phyloP scores from a whole-genome alignment of 2,797 vertebrate genomes.

The Aulostomus chinensis region DNA sequence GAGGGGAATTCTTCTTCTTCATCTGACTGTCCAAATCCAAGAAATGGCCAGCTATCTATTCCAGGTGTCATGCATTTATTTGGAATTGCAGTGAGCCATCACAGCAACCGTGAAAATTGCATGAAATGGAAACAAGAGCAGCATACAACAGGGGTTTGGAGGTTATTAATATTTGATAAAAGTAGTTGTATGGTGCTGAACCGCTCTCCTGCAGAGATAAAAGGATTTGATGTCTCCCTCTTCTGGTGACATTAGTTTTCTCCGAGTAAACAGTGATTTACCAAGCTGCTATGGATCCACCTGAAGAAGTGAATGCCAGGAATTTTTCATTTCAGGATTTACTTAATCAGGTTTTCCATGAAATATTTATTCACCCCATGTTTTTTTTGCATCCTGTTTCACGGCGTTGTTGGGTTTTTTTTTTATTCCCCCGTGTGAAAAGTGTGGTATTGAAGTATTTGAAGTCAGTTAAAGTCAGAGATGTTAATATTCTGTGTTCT shows the following conservation, averaged over 20 bases:
- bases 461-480: no score
- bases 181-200: conserved; percentile 22
- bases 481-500: no score
- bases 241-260: conserved; percentile 43
- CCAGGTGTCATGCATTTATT: conserved; percentile 8
- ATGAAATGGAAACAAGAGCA: conserved; percentile 13
- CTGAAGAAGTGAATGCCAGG: no score
- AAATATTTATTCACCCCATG: no score
- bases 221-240: conserved; percentile 56
- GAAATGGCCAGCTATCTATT: conserved; percentile 44
- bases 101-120: no score
- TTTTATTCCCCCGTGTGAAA: no score
- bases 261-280: conserved; percentile 26
- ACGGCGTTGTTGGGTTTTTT: no score
- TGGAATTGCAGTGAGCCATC: no score
- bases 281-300: conserved; percentile 3
- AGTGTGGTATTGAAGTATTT: no score
- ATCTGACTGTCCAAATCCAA: conserved; percentile 35
- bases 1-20: conserved; percentile 47
- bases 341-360: no score
- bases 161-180: conserved; percentile 58
- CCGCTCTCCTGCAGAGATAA: conserved; percentile 29
- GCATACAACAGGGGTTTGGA: conserved; percentile 15
- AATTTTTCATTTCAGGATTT: neutral
- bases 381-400: no score